These are phyloP conservation scores for Puntigrus tetrazona DNA, from an alignment of 2,113 vertebrate species.

Conservation along the genomic window DNA sequence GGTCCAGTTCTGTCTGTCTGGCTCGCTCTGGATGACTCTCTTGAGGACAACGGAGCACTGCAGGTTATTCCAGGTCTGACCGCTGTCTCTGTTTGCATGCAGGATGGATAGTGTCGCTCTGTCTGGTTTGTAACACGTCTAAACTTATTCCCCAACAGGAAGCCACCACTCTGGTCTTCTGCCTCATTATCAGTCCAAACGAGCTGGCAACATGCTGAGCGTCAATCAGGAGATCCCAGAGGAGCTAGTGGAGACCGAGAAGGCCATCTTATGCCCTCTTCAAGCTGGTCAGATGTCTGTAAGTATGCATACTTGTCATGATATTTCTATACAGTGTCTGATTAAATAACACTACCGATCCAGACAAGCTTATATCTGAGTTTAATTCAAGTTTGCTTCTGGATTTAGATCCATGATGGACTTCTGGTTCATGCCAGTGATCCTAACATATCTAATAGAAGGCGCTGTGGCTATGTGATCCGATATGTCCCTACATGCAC, in stretches of 20 bases:
- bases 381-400: neutral
- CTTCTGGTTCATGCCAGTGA: conserved; percentile 79
- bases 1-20: conserved; percentile 79
- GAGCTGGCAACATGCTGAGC: conserved; percentile 76
- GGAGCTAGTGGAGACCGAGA: conserved; percentile 68
- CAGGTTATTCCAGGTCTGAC: conserved; percentile 79
- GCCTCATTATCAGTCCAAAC: conserved; percentile 65
- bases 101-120: neutral
- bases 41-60: conserved; percentile 76
- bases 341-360: neutral
- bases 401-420: conserved; percentile 76
- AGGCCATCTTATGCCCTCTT: conserved; percentile 73
- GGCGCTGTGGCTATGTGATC: conserved; percentile 80
- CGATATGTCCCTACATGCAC: conserved; percentile 77
- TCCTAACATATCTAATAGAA: conserved; percentile 74
- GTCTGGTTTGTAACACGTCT: neutral
- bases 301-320: conserved; percentile 54
- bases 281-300: conserved; percentile 82
- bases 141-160: conserved; percentile 58
- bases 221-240: conserved; percentile 82
- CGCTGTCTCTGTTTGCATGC: neutral
- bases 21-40: conserved; percentile 78
- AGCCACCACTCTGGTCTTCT: conserved; percentile 75
- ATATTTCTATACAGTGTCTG: neutral
- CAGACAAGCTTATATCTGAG: neutral